phyloP scores from a whole-genome alignment of 2,797 vertebrate species.

The Acrossocheilus wenchowensis region DNA sequence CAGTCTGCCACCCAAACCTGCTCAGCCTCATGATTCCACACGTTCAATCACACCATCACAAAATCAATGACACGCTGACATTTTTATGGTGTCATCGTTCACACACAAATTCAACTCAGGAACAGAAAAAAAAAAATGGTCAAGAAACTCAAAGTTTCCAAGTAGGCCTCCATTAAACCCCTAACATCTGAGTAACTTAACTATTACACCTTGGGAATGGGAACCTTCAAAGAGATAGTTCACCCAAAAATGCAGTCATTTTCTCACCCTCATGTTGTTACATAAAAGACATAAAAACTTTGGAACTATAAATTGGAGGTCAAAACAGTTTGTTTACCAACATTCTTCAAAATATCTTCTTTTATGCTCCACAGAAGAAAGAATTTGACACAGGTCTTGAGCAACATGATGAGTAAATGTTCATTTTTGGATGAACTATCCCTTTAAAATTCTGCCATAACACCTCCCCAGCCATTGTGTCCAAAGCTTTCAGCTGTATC shows the following conservation, averaged over 20 bases:
- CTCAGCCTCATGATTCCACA: conserved; percentile 19
- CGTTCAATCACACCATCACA: conserved; percentile 27
- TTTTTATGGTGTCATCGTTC: conserved; percentile 1
- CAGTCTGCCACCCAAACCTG: conserved; percentile 32
- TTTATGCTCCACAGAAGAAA: neutral
- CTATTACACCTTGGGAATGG: neutral
- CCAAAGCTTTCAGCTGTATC: neutral
- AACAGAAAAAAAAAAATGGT: neutral
- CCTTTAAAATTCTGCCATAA: neutral
- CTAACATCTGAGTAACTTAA: neutral
- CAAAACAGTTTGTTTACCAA: neutral
- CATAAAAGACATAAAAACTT: too few species aligned
- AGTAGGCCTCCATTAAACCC: neutral
- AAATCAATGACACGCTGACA: conserved; percentile 29
- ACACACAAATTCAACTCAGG: neutral
- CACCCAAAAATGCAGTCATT: neutral
- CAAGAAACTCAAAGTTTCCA: neutral
- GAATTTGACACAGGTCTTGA: neutral
- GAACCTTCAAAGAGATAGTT: neutral
- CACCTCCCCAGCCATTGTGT: neutral
- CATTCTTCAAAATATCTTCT: neutral
- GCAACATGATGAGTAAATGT: neutral
- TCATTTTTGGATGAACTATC: neutral
- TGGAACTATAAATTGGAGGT: too few species aligned
- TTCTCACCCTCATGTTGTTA: neutral